Conservation (phyloP, 2,888 invertebrate species). For the Ormyrus nitidulus region DNA sequence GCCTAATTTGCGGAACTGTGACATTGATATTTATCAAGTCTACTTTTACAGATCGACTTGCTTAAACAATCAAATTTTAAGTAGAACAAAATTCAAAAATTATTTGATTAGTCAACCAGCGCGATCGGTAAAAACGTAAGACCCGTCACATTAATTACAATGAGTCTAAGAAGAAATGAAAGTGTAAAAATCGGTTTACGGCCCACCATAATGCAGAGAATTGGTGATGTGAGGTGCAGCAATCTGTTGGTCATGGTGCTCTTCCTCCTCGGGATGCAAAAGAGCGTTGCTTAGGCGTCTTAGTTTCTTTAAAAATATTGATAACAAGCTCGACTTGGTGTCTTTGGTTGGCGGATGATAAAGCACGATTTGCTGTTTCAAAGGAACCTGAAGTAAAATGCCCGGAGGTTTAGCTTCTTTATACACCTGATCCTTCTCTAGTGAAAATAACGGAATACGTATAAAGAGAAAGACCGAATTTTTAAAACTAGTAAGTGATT, state of each 20-base stretch:
- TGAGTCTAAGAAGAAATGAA: too few species aligned
- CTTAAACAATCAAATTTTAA: too few species aligned
- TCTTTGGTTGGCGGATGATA: slow-evolving; percentile 62
- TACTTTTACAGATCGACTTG: too few species aligned
- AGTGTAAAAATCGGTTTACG: not conserved
- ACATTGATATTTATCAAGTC: too few species aligned
- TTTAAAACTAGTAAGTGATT: too few species aligned
- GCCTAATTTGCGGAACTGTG: too few species aligned
- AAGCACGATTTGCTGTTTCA: slow-evolving; percentile 65
- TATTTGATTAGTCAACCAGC: too few species aligned
- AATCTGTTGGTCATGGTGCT: slow-evolving; percentile 34
- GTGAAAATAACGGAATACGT: slow-evolving; percentile 32
- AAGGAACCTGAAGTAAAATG: slow-evolving; percentile 64
- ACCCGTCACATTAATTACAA: too few species aligned
- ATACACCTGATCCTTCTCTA: slow-evolving; percentile 50
- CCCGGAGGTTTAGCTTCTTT: slow-evolving; percentile 50
- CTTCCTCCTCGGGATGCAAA: slow-evolving; percentile 56
- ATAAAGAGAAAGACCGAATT: slow-evolving; percentile 6
- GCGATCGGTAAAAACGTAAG: too few species aligned
- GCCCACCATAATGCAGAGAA: slow-evolving; percentile 31
- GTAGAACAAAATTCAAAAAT: too few species aligned
- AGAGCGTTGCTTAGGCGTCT: slow-evolving; percentile 62
- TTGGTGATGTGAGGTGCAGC: slow-evolving; percentile 36
- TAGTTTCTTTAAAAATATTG: slow-evolving; percentile 62
- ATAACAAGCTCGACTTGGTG: slow-evolving; percentile 58